Conservation (phyloP, 30 jellyfish, hydroid and myxozoan species). For the Chrysaora quinquecirrha region DNA sequence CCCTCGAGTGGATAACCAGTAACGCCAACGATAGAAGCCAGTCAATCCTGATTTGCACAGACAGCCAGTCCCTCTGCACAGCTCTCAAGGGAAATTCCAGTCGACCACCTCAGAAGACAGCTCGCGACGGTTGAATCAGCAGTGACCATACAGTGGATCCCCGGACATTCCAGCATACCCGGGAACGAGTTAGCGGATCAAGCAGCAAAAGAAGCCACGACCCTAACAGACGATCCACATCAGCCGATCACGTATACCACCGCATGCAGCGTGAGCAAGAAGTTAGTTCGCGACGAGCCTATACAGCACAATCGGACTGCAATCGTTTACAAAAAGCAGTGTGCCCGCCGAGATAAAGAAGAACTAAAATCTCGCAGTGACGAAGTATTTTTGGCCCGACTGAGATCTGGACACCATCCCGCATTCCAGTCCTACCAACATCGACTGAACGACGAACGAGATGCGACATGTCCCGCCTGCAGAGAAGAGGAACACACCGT, state of each 20-base stretch:
- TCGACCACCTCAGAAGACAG: not conserved
- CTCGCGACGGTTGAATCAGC: not conserved
- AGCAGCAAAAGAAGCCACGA: conserved; percentile 31
- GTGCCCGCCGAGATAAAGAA: not conserved
- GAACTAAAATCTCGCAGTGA: conserved; percentile 1
- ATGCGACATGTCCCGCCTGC: conserved; percentile 13
- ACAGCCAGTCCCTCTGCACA: conserved; percentile 41
- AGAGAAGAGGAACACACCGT: conserved; percentile 4
- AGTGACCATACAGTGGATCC: conserved; percentile 36
- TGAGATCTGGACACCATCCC: conserved; percentile 24
- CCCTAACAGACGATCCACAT: not conserved
- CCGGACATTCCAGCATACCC: conserved; percentile 39
- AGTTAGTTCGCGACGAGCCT: not conserved
- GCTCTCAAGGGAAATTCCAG: not conserved
- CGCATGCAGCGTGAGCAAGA: conserved; percentile 2
- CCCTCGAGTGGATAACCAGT: not conserved
- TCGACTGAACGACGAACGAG: conserved; percentile 4
- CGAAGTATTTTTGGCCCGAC: conserved; percentile 7
- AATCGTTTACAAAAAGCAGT: not conserved
- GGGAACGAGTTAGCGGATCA: conserved; percentile 36
- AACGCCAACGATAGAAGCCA: not conserved
- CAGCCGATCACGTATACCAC: conserved; percentile 3
- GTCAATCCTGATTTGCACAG: conserved; percentile 25
- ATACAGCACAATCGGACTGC: conserved; percentile 1
- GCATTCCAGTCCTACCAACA: conserved; percentile 10